Conservation (phyloP, 2,888 invertebrate genomes). For the Drosophila anceps region DNA sequence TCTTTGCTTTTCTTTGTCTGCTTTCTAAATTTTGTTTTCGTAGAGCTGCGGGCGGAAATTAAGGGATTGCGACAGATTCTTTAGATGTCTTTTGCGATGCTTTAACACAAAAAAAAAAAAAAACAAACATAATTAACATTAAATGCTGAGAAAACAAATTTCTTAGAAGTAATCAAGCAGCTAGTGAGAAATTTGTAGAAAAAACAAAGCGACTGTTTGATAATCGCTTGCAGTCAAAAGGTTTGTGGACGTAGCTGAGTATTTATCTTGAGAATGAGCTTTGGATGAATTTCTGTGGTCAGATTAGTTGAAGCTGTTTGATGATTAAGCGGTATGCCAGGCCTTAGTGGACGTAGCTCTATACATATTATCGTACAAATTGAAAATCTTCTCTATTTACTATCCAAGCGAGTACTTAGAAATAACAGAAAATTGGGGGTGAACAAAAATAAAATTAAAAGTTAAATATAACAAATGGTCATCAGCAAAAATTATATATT, state of each 20-base stretch:
- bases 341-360: not conserved
- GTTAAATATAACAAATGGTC: not conserved
- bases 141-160: not conserved
- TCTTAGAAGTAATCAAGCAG: not conserved
- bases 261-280: not conserved
- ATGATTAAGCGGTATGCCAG: too few relatives aligned
- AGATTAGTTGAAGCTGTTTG: too few relatives aligned
- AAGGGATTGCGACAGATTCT: not conserved
- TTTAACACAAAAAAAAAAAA: too few relatives aligned
- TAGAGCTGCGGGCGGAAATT: not conserved
- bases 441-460: too few relatives aligned
- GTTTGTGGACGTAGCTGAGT: not conserved
- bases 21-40: not conserved
- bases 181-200: not conserved
- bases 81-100: not conserved
- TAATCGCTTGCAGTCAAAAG: not conserved
- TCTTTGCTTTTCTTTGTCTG: constrained; percentile 28
- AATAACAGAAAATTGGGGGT: too few relatives aligned
- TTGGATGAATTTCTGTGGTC: not conserved
- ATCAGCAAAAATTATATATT: not conserved
- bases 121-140: constrained; percentile 1
- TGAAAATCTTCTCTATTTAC: not conserved
- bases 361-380: not conserved
- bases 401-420: not conserved
- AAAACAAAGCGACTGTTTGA: too few relatives aligned